Evolutionary conservation across 2,113 vertebrate genomes (phyloP).

Genomic region (Macroglossus sobrinus): DNA sequence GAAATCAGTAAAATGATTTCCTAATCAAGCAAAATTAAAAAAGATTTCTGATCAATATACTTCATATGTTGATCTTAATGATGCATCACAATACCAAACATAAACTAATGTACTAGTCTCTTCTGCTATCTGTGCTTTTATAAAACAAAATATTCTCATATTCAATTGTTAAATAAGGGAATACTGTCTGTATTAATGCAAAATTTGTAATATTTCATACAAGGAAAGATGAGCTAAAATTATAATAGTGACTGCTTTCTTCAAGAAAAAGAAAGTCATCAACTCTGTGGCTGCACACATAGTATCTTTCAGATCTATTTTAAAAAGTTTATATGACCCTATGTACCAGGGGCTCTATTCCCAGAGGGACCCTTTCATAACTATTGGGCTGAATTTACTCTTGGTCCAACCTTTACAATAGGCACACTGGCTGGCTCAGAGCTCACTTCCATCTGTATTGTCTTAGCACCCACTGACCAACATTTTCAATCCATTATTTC

Average conservation of each 20-base stretch:
- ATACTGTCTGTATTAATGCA: not conserved
- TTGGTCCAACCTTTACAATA: not conserved
- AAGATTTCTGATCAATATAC: not conserved
- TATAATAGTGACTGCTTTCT: not conserved
- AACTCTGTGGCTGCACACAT: not conserved
- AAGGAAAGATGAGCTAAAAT: not conserved
- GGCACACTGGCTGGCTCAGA: not conserved
- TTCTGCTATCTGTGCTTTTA: not conserved
- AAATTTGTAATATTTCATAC: not conserved
- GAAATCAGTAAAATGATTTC: not conserved
- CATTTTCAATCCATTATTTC: not conserved
- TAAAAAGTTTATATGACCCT: not conserved
- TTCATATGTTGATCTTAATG: not conserved
- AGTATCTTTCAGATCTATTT: not conserved
- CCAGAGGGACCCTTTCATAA: not conserved
- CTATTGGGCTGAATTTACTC: not conserved
- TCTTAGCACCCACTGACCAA: not conserved
- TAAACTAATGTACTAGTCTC: not conserved
- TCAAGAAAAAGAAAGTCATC: not conserved
- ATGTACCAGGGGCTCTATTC: not conserved
- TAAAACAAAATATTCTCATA: not conserved
- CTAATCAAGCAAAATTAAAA: conserved; percentile 13
- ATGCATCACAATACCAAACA: not conserved
- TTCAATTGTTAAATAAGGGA: not conserved
- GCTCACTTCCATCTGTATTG: not conserved